A percentile compares a stretch with the other conserved stretches of the same genome.
Evolutionary conservation across 2,888 invertebrate genomes (phyloP).

Genomic region (Podotricha telesiphe): DNA sequence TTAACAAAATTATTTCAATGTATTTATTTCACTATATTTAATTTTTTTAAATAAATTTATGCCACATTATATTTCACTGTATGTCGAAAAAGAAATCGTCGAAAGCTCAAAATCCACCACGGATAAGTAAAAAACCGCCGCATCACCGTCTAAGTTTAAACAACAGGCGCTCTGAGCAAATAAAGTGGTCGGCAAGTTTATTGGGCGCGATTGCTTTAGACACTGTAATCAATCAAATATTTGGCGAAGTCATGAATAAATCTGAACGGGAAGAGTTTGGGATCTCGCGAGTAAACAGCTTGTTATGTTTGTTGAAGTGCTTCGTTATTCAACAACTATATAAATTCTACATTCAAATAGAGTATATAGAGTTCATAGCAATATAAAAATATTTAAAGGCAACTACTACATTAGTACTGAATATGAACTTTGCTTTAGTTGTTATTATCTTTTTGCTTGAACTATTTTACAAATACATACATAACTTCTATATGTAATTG

Average conservation of each 20-base stretch:
- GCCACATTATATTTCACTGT: no score
- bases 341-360: not conserved
- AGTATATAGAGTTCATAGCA: not conserved
- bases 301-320: slow-evolving; percentile 36
- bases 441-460: no score
- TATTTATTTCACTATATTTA: no score
- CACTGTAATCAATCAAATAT: slow-evolving; percentile 80
- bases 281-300: slow-evolving; percentile 43
- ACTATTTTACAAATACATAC: no score
- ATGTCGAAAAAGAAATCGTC: not conserved
- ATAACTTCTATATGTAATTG: not conserved
- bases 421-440: no score
- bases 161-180: slow-evolving; percentile 70
- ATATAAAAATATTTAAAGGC: not conserved
- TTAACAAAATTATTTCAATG: no score
- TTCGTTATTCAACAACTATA: not conserved
- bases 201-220: slow-evolving; percentile 72
- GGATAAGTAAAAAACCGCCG: slow-evolving; percentile 56
- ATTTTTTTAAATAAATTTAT: no score
- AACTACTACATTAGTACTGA: no score
- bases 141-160: slow-evolving; percentile 67
- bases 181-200: slow-evolving; percentile 77
- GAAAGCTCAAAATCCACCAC: slow-evolving; percentile 17
- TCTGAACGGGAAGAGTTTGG: slow-evolving; percentile 59
- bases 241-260: slow-evolving; percentile 77